Conservation (phyloP, 2,797 vertebrate genomes). For the Ciconia nigra region DNA sequence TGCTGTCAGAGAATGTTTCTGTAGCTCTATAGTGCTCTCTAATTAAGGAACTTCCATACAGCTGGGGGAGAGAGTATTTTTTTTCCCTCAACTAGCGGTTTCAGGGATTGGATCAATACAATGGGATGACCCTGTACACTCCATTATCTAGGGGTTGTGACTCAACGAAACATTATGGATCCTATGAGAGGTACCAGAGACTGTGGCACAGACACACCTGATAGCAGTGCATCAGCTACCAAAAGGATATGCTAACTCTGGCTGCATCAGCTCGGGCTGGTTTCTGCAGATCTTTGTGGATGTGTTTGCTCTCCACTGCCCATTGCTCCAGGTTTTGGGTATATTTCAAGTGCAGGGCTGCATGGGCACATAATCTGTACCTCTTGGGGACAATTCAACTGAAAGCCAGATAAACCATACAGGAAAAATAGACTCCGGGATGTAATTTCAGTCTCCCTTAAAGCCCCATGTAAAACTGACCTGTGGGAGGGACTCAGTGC, state of each 20-base stretch:
- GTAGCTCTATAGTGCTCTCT: not conserved
- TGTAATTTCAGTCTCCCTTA: not conserved
- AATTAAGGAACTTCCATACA: not conserved
- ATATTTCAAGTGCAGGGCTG: not conserved
- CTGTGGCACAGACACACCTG: not conserved
- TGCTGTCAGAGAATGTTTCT: not conserved
- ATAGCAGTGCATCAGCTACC: not conserved
- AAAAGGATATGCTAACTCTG: not conserved
- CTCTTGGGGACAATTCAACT: not conserved
- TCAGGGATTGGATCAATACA: not conserved
- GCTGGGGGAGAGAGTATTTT: not conserved
- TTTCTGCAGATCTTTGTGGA: not conserved
- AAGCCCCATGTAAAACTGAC: not conserved
- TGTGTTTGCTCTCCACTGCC: not conserved
- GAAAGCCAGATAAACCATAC: not conserved
- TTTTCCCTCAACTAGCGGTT: not conserved
- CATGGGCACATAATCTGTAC: not conserved
- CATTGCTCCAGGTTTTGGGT: not conserved
- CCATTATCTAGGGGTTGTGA: not conserved
- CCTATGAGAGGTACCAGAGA: not conserved
- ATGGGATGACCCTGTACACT: not conserved
- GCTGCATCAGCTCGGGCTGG: not conserved
- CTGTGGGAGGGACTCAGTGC: not conserved
- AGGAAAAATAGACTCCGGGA: not conserved
- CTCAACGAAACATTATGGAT: not conserved